Evolutionary conservation across 2,797 vertebrate genomes (phyloP), one percentile per base, ranked within the genome.

Genomic region (Botia kubotai): DNA sequence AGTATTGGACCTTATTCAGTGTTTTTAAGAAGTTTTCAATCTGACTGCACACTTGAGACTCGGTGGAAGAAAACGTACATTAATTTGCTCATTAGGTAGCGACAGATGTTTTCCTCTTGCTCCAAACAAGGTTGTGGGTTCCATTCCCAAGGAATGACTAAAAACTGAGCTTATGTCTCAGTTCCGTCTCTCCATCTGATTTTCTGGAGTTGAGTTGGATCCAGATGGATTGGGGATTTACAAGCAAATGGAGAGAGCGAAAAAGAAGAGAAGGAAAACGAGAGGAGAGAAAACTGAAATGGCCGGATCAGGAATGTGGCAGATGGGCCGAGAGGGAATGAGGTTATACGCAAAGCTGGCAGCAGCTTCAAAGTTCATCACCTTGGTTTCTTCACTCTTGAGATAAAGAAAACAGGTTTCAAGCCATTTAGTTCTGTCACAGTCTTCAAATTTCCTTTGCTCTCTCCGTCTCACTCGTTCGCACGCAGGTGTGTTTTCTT

Each of bases 281-380:
- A 46, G 43, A 46, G 43, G 16, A 58, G 21, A 62, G 26, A 48
- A 43, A 62, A 75, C 70, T 74, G 14, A 58, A 67, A 55, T 10
- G 60, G 48, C 10, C 3, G 39, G 53, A 62, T 68, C 16, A 48
- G 74, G 53, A 23, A 17, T 43, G 69, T 73, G 62, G 39, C 81
- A 82, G 58, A 78, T 66, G 71, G 75, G 55, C 48, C 1, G 60
- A 48, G 33, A 82, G 21, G 71, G 48, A 82, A 66, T 57, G 33
- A 57, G 62, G 63, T 67, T 67, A 26, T 58, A 65, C 16, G 7
- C 53, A 71, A 78, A 52, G 55, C 66, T 71, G 55, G 43, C 55
- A 62, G 29, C 23, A 13, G 77, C 77, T 79, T 52, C 77, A 79
- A 48, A 72, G 68, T 66, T 72, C 52, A 71, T 77, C 46, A 46